Conservation (phyloP, 2,888 invertebrate genomes). For the Ellobium chinense region DNA sequence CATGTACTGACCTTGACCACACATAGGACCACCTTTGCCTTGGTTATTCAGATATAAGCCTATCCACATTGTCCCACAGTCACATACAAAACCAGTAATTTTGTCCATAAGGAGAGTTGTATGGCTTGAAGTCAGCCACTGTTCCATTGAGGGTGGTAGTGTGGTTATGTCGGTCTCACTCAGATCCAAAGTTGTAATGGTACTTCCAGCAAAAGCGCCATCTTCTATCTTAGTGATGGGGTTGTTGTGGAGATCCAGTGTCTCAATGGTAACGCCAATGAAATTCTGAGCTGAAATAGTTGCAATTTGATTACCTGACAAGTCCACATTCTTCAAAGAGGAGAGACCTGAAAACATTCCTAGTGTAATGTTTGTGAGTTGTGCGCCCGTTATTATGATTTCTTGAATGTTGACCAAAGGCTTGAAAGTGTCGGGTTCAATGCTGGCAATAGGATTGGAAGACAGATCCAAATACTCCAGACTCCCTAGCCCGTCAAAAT, state of each 20-base stretch:
- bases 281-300: neutral
- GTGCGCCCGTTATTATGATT: neutral
- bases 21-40: slow-evolving; percentile 48
- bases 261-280: neutral
- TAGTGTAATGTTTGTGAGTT: neutral
- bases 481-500: slow-evolving; percentile 2
- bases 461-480: slow-evolving; percentile 42
- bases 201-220: slow-evolving; percentile 55
- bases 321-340: slow-evolving; percentile 39
- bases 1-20: slow-evolving; percentile 35
- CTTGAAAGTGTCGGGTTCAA: slow-evolving; percentile 2
- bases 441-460: slow-evolving; percentile 1
- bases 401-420: neutral
- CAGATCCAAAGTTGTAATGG: slow-evolving; percentile 54
- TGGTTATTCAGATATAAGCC: slow-evolving; percentile 23
- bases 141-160: slow-evolving; percentile 53
- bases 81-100: slow-evolving; percentile 56
- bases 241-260: slow-evolving; percentile 10
- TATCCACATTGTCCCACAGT: slow-evolving; percentile 63
- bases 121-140: slow-evolving; percentile 38
- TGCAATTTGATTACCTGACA: neutral
- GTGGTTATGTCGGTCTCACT: slow-evolving; percentile 53
- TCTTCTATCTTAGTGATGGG: slow-evolving; percentile 44
- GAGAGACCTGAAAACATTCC: slow-evolving; percentile 39
- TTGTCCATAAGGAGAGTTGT: neutral